Evolutionary conservation across 2,888 invertebrate genomes (phyloP).

Genomic region (Rhodophaea formosa): DNA sequence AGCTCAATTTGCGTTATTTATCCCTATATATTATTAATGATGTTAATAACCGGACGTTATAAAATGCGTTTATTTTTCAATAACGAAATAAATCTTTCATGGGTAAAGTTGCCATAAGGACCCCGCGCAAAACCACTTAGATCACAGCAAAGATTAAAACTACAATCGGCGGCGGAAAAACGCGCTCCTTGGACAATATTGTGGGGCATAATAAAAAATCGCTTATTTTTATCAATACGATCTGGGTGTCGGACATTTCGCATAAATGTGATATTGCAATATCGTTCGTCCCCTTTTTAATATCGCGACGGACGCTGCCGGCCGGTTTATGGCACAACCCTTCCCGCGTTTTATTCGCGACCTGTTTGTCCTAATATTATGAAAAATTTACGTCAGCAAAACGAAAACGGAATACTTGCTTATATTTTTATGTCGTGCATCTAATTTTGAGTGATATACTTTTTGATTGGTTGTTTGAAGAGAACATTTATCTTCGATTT

Average conservation of each 20-base stretch:
- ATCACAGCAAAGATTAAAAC: constrained; percentile 31
- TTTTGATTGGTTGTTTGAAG: background rate
- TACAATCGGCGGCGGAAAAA: constrained; percentile 47
- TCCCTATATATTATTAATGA: too few relatives aligned
- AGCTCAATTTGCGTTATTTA: too few relatives aligned
- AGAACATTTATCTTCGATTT: background rate
- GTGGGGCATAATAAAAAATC: constrained; percentile 76
- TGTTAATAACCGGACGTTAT: too few relatives aligned
- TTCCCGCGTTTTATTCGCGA: constrained; percentile 79
- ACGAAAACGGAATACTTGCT: constrained; percentile 61
- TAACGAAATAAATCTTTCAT: background rate
- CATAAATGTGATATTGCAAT: constrained; percentile 82
- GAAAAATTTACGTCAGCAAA: constrained; percentile 78
- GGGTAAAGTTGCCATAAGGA: background rate
- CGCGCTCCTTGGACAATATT: constrained; percentile 51
- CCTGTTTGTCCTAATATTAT: constrained; percentile 81
- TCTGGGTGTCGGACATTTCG: constrained; percentile 80
- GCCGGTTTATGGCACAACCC: constrained; percentile 80
- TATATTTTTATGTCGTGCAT: constrained; percentile 37
- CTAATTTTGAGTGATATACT: background rate
- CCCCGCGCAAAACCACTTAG: background rate
- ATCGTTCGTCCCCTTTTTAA: constrained; percentile 81
- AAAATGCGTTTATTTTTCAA: too few relatives aligned
- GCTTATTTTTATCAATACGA: constrained; percentile 82
- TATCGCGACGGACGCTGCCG: constrained; percentile 77